Base-by-base conservation (phyloP, 2,113 vertebrate species). In the Canis aureus region DNA sequence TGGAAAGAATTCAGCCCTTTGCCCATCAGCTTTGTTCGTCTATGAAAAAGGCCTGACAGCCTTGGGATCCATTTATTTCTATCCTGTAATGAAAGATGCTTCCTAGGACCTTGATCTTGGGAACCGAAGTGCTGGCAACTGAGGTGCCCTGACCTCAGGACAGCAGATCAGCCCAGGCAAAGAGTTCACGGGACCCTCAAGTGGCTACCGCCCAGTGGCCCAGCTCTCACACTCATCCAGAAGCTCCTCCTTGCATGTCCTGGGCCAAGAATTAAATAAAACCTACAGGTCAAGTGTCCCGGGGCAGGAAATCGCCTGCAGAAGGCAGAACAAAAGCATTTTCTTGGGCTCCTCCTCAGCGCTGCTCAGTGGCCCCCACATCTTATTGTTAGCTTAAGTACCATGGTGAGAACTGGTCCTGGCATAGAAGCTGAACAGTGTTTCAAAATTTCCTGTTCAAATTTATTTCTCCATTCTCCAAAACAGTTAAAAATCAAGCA, bases 171-270 rank as follows among this genome's bases (percentile, higher is more conserved):
- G 51, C 29, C 29, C 66, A 51, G 81, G 84, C 16, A 12, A 49
- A 81, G 57, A 32, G 73, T 74, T 3, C 60, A 7, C 7, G 8
- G 27, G 25, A 59, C 62, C 57, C 16, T 22, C 4, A 13, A n/a
- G 13, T 59, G 1, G 69, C 49, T n/a, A 22, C 60, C 8, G 15
- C 9, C 23, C 17, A 11, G 51, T 12, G 17, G 9, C 13, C 43
- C 1, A 1, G 20, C 66, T 20, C 32, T 53, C 23, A 0, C 5
- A 17, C 81, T 57, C 43, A 12, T 0, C n/a, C 25, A 5, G n/a
- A 23, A 13, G 19, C 53, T 32, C 7, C 22, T 60, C 35, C 38
- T 25, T 8, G 5, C 11, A 10, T 0, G 51, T 12, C 11, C 78
- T 11, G 29, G 35, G 59, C 29, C 3, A 12, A 81, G 59, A 83